Evolutionary conservation across 2,113 vertebrate species (phyloP), one percentile per base, ranked within the genome.

Genomic region (Emydura subglobosa): DNA sequence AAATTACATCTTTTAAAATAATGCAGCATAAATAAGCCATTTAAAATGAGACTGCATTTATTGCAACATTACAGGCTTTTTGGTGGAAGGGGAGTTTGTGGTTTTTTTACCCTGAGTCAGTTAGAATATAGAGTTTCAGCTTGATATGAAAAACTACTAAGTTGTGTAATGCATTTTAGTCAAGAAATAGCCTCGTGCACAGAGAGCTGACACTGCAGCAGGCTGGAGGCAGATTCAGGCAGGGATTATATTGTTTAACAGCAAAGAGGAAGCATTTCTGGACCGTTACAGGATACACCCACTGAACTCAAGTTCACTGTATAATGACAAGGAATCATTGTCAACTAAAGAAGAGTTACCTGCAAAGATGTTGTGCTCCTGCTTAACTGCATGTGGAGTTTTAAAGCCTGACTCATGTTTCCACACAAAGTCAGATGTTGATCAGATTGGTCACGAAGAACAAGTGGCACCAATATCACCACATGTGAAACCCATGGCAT

Each of bases 1-100:
- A 94, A 97, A 97, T 93, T 89, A 94, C 89, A 95, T 90, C 83
- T 94, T 94, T 95, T 91, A 92, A 97, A 97, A 97, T 95, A 98
- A 98, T 93, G 97, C 97, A 98, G 98, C 96, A 98, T 96, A 98
- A 97, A 97, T 97, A 96, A 97, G 97, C 97, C 95, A 98, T 97
- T 98, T 97, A 98, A 97, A 98, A 98, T 97, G 97, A 98, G 97
- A 98, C 93, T 98, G 95, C 96, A 98, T 98, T 98, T 98, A 98
- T 98, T 98, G 97, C 98, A 98, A 98, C 98, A 97, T 98, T 98
- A 98, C 98, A 98, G 98, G 98, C 98, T 98, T 98, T 98, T 98
- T 98, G 97, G 98, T 98, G 97, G 98, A 97, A 97, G 93, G 98
- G 97, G 96, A 94, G 94, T 51, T 98, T 96, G 95, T 96, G 93